These are phyloP conservation scores for Sebastolobus altivelis DNA, from an alignment of 2,797 vertebrate species.

Conservation along the genomic window DNA sequence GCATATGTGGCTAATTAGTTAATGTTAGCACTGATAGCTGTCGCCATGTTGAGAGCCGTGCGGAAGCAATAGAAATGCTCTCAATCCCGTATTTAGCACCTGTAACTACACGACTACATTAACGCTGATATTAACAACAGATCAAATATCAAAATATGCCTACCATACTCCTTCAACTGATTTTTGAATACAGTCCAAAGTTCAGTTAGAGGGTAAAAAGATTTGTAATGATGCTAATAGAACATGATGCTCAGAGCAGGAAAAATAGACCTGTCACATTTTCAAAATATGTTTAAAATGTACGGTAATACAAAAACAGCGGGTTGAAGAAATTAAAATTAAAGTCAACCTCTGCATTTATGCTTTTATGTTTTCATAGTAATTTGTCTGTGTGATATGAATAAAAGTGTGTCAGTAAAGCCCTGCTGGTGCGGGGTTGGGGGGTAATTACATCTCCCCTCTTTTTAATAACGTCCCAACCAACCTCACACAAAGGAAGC, in stretches of 20 bases:
- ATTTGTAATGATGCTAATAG: not conserved
- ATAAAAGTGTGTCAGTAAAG: conserved; percentile 28
- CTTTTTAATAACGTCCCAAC: conserved; percentile 62
- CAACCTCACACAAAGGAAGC: conserved; percentile 72
- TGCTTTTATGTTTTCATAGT: not conserved
- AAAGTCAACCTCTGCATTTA: not conserved
- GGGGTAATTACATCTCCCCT: conserved; percentile 42
- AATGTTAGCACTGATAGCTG: too few relatives aligned
- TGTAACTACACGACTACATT: not conserved
- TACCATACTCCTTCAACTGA: not conserved
- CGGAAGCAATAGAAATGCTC: too few relatives aligned
- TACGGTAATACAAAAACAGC: not conserved
- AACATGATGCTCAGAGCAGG: not conserved
- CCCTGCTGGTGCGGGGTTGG: not conserved
- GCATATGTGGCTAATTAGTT: too few relatives aligned
- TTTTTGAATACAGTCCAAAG: too few relatives aligned
- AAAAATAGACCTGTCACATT: not conserved
- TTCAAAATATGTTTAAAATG: not conserved
- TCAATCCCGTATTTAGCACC: too few relatives aligned
- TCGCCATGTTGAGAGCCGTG: too few relatives aligned
- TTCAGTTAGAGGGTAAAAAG: not conserved
- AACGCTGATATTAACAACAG: not conserved
- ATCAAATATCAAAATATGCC: not conserved
- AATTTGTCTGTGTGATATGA: not conserved
- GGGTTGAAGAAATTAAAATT: not conserved